Percentiles rank a stretch among this genome's conserved stretches.
Conservation (phyloP, 2,113 vertebrate species). For the Notothenia rossii region DNA sequence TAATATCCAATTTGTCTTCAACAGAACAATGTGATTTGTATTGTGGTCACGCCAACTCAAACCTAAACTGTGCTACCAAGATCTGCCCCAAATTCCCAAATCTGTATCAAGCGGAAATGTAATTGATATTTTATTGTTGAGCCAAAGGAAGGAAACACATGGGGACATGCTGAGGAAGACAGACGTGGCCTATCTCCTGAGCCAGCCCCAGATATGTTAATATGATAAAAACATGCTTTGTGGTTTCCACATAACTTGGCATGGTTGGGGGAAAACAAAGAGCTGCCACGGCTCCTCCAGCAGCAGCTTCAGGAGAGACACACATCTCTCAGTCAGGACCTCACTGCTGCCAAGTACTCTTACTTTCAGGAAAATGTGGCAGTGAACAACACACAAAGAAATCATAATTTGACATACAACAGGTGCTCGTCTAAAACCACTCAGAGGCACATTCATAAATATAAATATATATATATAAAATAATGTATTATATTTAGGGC, state of each 20-base stretch:
- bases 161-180: slow-evolving; percentile 67
- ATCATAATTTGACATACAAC: not conserved
- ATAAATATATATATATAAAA: too few relatives aligned
- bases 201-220: slow-evolving; percentile 39
- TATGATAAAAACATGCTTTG: slow-evolving; percentile 77
- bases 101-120: slow-evolving; percentile 61
- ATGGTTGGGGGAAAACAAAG: slow-evolving; percentile 66
- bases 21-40: slow-evolving; percentile 3
- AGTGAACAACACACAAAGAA: slow-evolving; percentile 17
- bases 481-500: too few relatives aligned
- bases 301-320: slow-evolving; percentile 48
- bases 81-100: slow-evolving; percentile 48
- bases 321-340: slow-evolving; percentile 40
- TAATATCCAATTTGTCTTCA: not conserved
- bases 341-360: slow-evolving; percentile 45
- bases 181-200: slow-evolving; percentile 59
- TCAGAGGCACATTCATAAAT: slow-evolving; percentile 6
- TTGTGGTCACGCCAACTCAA: not conserved
- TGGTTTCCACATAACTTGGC: slow-evolving; percentile 72
- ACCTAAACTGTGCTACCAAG: slow-evolving; percentile 9
- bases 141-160: slow-evolving; percentile 73
- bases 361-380: slow-evolving; percentile 53
- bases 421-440: slow-evolving; percentile 28
- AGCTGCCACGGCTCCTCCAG: slow-evolving; percentile 51
- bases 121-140: slow-evolving; percentile 76